Evolutionary conservation across 2,113 vertebrate species (phyloP), one percentile per base, ranked within the genome.

Genomic region (Catharus bicknelli): DNA sequence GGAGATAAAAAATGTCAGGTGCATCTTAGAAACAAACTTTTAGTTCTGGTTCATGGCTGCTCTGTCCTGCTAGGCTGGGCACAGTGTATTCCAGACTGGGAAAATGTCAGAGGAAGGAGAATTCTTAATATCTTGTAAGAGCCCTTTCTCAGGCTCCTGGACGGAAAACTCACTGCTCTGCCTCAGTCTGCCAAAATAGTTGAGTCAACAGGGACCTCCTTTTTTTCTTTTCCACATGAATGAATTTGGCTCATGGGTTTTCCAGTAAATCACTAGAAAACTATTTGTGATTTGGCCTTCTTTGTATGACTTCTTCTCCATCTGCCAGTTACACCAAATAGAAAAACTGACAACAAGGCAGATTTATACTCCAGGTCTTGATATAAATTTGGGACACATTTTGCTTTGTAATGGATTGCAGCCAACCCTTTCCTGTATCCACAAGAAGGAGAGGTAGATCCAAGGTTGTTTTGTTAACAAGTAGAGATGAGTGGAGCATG

Each of bases 271-370:
- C 94, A 74, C 75, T 88, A 30, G 55, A 83, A 90, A 88, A 67
- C 61, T 93, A 76, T 92, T 95, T 89, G 90, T 87, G 78, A 69
- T 81, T 95, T 92, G 82, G 81, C 93, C 43, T 94, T 79, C 90
- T 76, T 70, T 83, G 78, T 69, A 63, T 2, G 38, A 74, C 81
- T 95, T 66, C 34, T 58, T 16, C 47, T 95, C 43, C 0, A 4
- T 27, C 62, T 90, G 67, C 67, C 78, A 58, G 51, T 86, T 90
- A 51, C 59, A 89, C 45, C 51, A 54, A 92, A 89, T 34, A 91
- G 83, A 82, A 92, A 95, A 94, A 19, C 53, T 51, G 82, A 43
- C 77, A 93, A 66, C 32, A 48, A 48, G 74, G 84, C 59, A 90
- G 82, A 86, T 91, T 88, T 94, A 51, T 83, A 16, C 47, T 70